A percentile compares a stretch with the other conserved stretches of the same genome.
Evolutionary conservation across 2,113 vertebrate species (phyloP).

Genomic region (Albula glossodonta): DNA sequence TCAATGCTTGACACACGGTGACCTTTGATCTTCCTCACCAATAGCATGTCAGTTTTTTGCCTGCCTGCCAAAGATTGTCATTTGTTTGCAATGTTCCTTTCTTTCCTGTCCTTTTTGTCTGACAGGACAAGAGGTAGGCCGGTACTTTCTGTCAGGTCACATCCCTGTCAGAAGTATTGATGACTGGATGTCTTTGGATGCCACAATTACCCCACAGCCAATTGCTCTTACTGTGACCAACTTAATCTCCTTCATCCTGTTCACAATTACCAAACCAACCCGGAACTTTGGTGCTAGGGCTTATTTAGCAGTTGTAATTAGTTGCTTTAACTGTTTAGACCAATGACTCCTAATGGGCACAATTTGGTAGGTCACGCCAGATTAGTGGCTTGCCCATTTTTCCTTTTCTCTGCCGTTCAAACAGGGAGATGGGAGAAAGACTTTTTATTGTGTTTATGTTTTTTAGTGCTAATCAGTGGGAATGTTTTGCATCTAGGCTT

Average conservation of each 20-base stretch:
- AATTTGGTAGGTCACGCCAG: slow-evolving; percentile 39
- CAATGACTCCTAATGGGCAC: too few relatives aligned
- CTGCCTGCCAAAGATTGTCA: background rate
- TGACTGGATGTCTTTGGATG: slow-evolving; percentile 47
- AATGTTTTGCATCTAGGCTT: too few relatives aligned
- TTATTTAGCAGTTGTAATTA: slow-evolving; percentile 60
- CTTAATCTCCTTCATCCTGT: slow-evolving; percentile 57
- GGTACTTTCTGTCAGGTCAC: slow-evolving; percentile 43
- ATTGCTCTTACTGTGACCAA: slow-evolving; percentile 44
- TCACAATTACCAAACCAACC: slow-evolving; percentile 62
- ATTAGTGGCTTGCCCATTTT: slow-evolving; percentile 44
- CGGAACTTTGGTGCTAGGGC: slow-evolving; percentile 52
- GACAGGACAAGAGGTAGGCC: slow-evolving; percentile 28
- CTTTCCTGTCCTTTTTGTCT: slow-evolving; percentile 38
- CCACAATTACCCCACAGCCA: slow-evolving; percentile 46
- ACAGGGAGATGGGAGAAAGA: too few relatives aligned
- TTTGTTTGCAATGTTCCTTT: slow-evolving; percentile 15
- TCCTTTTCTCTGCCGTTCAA: background rate
- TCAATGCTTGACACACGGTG: background rate
- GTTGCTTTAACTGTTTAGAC: slow-evolving; percentile 44
- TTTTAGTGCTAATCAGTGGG: too few relatives aligned
- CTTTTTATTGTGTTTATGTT: too few relatives aligned
- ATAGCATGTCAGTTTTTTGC: slow-evolving; percentile 5
- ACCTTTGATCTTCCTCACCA: background rate
- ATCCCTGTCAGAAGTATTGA: slow-evolving; percentile 45